Evolutionary conservation across 2,797 vertebrate species (phyloP).

Genomic region (Erithacus rubecula): DNA sequence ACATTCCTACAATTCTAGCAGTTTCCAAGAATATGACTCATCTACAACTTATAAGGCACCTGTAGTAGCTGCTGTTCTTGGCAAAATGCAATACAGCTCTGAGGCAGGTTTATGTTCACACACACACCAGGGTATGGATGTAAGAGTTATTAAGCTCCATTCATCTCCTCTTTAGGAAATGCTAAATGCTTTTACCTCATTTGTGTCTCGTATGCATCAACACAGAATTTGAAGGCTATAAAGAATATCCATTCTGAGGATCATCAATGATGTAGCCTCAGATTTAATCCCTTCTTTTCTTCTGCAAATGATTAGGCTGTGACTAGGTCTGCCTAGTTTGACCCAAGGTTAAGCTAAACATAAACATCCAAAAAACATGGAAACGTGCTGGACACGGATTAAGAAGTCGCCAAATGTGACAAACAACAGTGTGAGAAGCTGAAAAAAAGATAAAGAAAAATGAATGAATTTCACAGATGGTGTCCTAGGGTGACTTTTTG

Average conservation of each 20-base stretch:
- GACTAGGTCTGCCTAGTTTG: background rate
- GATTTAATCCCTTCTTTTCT: background rate
- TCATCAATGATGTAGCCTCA: background rate
- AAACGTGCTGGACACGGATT: background rate
- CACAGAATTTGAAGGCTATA: background rate
- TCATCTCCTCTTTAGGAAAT: background rate
- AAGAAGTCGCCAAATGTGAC: background rate
- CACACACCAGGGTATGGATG: background rate
- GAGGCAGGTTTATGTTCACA: background rate
- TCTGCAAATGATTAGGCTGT: background rate
- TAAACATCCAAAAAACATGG: background rate
- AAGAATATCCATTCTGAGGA: background rate
- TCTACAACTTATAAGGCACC: constrained; percentile 35
- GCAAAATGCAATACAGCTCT: constrained; percentile 2
- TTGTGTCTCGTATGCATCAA: background rate
- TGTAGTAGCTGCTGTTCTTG: constrained; percentile 37
- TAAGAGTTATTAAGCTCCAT: background rate
- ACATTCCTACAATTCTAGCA: background rate
- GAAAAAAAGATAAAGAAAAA: background rate
- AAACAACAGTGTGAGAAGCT: background rate
- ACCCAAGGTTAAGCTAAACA: background rate
- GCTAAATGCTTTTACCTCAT: background rate
- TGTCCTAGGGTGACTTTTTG: too few species aligned
- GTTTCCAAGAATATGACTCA: constrained; percentile 16
- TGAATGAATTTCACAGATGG: background rate